Evolutionary conservation across 2,797 vertebrate genomes (phyloP), one percentile per base, ranked within the genome.

Genomic region (Pangasius larnaudii): DNA sequence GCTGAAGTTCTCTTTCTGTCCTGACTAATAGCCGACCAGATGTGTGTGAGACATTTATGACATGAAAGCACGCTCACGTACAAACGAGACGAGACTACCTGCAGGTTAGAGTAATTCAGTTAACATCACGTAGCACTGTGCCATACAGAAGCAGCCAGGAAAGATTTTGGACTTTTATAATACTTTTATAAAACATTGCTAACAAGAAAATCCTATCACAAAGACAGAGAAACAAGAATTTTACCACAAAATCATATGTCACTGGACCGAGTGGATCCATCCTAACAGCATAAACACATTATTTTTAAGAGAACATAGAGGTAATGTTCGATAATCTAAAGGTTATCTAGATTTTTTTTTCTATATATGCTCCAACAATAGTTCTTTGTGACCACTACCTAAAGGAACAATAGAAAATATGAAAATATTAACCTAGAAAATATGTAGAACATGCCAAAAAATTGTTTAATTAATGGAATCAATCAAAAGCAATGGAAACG

Each of bases 21-120:
- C 59, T 63, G 2, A 63, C 5, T 61, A 82, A 46, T 88, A 84
- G 86, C 13, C 39, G 11, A 51, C 18, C 87, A 87, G 83, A 63
- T 67, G 85, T 39, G 7, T 65, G 61, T 58, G 56, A 65, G 61
- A 84, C 51, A 79, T 65, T 71, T 80, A 61, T 3, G 33, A 63
- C 58, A 65, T 18, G 16, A 36, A 77, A 72, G 58, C 77, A 87
- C 86, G 69, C 42, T 67, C 27, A 51, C 33, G 61, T 30, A 83
- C 42, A 49, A 51, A 67, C 5, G 10, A 49, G 13, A 71, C 77
- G 58, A 90, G n/a, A 53, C 14, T 11, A 46, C 24, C 56, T 72
- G 67, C 42, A 51, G 51, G 36, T 30, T 18, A 67, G 9, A 78
- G 36, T 33, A 67, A 46, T 42, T 85, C 61, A 30, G 27, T 46